Evolutionary conservation across 2,113 vertebrate species (phyloP).

Genomic region (Oncorhynchus tshawytscha): DNA sequence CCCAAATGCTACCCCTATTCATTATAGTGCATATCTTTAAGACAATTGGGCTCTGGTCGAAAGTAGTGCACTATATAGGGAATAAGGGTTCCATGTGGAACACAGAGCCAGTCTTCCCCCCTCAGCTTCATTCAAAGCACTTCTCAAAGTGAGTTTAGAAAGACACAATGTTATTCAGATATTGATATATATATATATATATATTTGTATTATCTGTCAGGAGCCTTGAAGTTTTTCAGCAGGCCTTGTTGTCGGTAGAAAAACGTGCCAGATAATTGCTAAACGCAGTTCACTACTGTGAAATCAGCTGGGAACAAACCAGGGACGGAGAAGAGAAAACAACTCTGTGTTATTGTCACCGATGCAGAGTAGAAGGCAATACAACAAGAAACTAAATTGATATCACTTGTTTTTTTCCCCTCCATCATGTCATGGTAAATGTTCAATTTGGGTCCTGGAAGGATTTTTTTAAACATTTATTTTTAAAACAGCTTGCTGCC

Average conservation of each 20-base stretch:
- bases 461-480: neutral
- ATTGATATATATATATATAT: constrained; percentile 82
- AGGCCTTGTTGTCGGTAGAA: constrained; percentile 79
- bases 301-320: constrained; percentile 81
- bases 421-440: constrained; percentile 87
- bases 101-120: constrained; percentile 48
- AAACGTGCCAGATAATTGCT: constrained; percentile 87
- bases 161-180: constrained; percentile 95
- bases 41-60: no score
- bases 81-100: constrained; percentile 68
- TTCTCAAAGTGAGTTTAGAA: constrained; percentile 85
- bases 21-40: no score
- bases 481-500: constrained; percentile 62
- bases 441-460: constrained; percentile 76
- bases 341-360: constrained; percentile 74
- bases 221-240: constrained; percentile 86
- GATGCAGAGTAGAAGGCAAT: constrained; percentile 81
- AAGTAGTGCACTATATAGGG: no score
- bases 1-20: no score
- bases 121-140: constrained; percentile 70
- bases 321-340: constrained; percentile 44
- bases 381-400: constrained; percentile 78
- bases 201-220: constrained; percentile 84
- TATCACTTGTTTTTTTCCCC: constrained; percentile 65
- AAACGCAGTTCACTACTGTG: constrained; percentile 87